Base-by-base conservation (phyloP, 1,140 invertebrate species). In the Oedothorax gibbosus region DNA sequence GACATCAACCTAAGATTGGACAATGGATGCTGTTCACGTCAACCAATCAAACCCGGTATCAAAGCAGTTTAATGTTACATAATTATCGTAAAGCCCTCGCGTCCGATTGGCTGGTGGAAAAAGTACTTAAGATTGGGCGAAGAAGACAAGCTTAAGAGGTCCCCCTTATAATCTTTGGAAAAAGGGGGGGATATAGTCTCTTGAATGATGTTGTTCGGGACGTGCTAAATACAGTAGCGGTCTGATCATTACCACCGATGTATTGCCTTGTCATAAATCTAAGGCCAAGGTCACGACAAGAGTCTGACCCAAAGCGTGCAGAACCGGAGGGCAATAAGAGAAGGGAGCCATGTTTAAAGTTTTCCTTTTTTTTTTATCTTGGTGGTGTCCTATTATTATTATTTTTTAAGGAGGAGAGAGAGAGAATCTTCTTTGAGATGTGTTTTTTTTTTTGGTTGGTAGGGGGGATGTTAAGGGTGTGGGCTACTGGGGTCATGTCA, bases 151-250 rank as follows among this genome's bases (percentile, higher is more conserved):
- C 20, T 18, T 18, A 68, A 68, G 65, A 18, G 15, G 0, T 3
- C 11, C 11, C 35, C 35, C 35, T 62, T 15, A 35, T 35, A 35
- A 35, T 35, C 35, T 35, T 20, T 11, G 35, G 18, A 71, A 7
- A 15, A 8, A 60, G 20, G 35, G 54, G 69, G 66, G 78, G 66
- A 15, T 35, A 35, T 35, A 35, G 51, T 50, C 15, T 18, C 5
- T 21, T 83, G 81, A 83, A 72, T 83, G 71, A 75, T 83, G 81
- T 72, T 83, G 81, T 54, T 15, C 71, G 71, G 75, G 81, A 83
- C 71, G 81, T 83, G 71, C 81, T 72, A 83, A 75, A 76, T 83
- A 83, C 81, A 83, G 81, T 83, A 83, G 81, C 81, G 81, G 81
- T 15, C 71, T 83, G 81, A 83, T 83, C 81, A 83, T 83, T 83